These are phyloP conservation scores for Aphaenogaster ashmeadi DNA, from an alignment of 1,140 invertebrate species.

Conservation along the genomic window DNA sequence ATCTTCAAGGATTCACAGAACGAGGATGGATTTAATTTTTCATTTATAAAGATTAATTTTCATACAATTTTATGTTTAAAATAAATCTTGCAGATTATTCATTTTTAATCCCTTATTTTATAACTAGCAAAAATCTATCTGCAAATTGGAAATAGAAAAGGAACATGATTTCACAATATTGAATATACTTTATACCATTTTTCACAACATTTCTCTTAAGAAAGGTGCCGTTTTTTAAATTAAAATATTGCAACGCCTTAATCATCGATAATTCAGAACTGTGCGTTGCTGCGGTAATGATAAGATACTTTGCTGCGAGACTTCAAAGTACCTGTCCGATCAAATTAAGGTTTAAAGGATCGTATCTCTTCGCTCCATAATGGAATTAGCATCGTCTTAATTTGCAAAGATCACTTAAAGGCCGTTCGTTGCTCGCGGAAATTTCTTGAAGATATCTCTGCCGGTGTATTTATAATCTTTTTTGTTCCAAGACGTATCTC, in stretches of 20 bases:
- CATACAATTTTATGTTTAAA: background rate
- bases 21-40: background rate
- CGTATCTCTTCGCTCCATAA: constrained; percentile 1
- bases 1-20: background rate
- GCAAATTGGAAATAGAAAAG: background rate
- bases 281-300: constrained; percentile 12
- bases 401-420: constrained; percentile 14
- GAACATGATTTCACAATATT: background rate
- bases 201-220: background rate
- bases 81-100: background rate
- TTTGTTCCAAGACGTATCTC: background rate
- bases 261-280: constrained; percentile 5
- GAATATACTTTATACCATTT: background rate
- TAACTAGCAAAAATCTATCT: background rate
- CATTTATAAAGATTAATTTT: background rate
- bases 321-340: constrained; percentile 28
- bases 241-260: background rate
- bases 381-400: constrained; percentile 39
- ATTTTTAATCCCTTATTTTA: background rate
- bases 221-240: background rate
- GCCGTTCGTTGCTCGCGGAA: background rate
- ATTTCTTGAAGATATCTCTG: background rate
- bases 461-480: constrained; percentile 1
- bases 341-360: constrained; percentile 35
- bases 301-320: background rate